Base-by-base conservation (phyloP, 2,888 invertebrate genomes). In the Synanthedon tipuliformis region DNA sequence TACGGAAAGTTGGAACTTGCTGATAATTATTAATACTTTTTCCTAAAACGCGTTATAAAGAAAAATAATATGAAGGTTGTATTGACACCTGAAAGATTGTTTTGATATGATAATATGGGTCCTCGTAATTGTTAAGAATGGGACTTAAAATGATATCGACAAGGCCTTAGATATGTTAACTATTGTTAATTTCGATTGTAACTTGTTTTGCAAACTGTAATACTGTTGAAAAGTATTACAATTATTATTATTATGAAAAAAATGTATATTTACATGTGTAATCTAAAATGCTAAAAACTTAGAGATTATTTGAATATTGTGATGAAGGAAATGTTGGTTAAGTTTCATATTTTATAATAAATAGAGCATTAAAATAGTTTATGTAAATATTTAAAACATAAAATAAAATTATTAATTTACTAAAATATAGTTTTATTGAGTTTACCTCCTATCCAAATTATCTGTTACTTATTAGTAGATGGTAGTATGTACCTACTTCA, bases 361-460 rank as follows among this genome's bases (percentile, higher is more conserved):
- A 71, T 75, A 76, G 71, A 72, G 71, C 72, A 76, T 80, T 81
- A 73, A 34, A 75, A 75, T 81, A 78, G 75, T 75, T 68, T 79
- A 78, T 85, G 85, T 86, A 86, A 78, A 86, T 85, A 86, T 81
- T 81, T 84, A 82, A 84, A 73, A 71, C 78, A 76, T 71, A 66
- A 76, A 81, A 83, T 85, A 85, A 84, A 86, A 73, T 86, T 86
- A 86, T 80, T 85, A 86, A 87, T 85, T 87, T 87, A 86, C 83
- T 85, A 85, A 54, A 49, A 64, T 45, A 13, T 45, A 3, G 45
- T 34, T 34, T 34, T 34, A 34, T 34, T 34, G 34, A 34, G 10
- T 34, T 34, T 5, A 10, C 34, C 34, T 5, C 34, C 8, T 23
- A 23, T 23, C 4, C 5, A 18, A 18, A 18, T 18, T 18, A 3